Percentiles rank a stretch among this genome's conserved stretches.
Evolutionary conservation across 2,113 vertebrate genomes (phyloP).

Genomic region (Ctenodactylus gundi): DNA sequence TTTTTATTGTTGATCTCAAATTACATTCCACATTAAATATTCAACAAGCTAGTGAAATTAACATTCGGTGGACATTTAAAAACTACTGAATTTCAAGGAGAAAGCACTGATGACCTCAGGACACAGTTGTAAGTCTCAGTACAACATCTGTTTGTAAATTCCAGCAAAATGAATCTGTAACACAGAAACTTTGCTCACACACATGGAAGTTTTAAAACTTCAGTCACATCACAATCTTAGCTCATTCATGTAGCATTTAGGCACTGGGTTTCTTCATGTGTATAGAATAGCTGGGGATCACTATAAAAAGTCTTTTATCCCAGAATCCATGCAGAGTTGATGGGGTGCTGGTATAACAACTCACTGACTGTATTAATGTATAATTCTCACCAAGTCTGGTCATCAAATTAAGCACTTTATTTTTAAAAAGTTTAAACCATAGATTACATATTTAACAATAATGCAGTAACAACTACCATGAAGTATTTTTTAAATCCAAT

Average conservation of each 20-base stretch:
- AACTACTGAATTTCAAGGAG: neutral
- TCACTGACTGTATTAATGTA: neutral
- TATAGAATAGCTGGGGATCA: neutral
- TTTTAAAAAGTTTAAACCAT: constrained; percentile 1
- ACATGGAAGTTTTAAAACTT: neutral
- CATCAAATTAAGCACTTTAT: neutral
- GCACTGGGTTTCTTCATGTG: neutral
- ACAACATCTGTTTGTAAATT: neutral
- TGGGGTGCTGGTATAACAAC: neutral
- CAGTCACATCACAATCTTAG: neutral
- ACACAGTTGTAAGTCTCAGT: neutral
- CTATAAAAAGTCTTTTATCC: neutral
- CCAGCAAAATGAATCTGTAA: neutral
- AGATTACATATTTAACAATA: neutral
- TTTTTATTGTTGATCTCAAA: constrained; percentile 1
- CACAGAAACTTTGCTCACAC: neutral
- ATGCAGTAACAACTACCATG: neutral
- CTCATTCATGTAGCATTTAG: neutral
- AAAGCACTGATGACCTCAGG: neutral
- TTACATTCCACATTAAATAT: constrained; percentile 3
- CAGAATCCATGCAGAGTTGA: neutral
- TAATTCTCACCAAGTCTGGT: neutral
- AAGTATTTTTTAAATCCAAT: neutral
- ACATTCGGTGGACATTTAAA: neutral
- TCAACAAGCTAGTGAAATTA: neutral